phyloP scores from a whole-genome alignment of 2,797 vertebrate genomes.

The Xiphophorus birchmanni region DNA sequence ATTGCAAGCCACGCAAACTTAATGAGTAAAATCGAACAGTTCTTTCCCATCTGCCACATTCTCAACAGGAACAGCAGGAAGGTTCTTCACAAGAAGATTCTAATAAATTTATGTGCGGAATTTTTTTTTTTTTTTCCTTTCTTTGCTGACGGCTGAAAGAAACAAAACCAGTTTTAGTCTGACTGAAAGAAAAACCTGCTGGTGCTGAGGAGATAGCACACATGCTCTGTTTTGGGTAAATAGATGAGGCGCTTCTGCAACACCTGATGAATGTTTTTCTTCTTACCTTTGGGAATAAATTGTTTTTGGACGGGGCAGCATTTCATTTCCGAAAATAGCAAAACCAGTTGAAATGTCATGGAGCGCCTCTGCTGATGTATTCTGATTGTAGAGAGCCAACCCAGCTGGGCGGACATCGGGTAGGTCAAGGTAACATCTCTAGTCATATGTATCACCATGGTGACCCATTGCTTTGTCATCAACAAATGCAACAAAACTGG shows the following conservation, averaged over 20 bases:
- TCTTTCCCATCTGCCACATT: not conserved
- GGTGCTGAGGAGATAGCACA: slow-evolving; percentile 3
- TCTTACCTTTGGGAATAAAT: slow-evolving; percentile 10
- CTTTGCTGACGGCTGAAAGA: not conserved
- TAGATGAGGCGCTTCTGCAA: not conserved
- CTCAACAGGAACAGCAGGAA: not conserved
- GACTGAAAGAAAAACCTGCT: not conserved
- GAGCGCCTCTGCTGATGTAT: slow-evolving; percentile 20
- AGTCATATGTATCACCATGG: slow-evolving; percentile 23
- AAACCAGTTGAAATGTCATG: slow-evolving; percentile 13
- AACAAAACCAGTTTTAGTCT: not conserved
- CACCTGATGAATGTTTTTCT: not conserved
- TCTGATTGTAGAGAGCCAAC: slow-evolving; percentile 30
- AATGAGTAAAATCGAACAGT: not conserved
- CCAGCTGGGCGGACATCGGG: not conserved
- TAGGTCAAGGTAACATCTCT: slow-evolving; percentile 16
- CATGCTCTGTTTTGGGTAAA: not conserved
- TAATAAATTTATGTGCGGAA: not conserved
- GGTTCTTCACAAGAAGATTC: not conserved
- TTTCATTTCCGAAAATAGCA: not conserved
- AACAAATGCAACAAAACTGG: not conserved
- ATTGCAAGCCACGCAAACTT: not conserved
- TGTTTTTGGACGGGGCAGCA: not conserved
- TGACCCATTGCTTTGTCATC: not conserved
- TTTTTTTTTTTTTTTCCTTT: not conserved